Conservation (phyloP, 2,797 vertebrate genomes). For the Macropodus opercularis region DNA sequence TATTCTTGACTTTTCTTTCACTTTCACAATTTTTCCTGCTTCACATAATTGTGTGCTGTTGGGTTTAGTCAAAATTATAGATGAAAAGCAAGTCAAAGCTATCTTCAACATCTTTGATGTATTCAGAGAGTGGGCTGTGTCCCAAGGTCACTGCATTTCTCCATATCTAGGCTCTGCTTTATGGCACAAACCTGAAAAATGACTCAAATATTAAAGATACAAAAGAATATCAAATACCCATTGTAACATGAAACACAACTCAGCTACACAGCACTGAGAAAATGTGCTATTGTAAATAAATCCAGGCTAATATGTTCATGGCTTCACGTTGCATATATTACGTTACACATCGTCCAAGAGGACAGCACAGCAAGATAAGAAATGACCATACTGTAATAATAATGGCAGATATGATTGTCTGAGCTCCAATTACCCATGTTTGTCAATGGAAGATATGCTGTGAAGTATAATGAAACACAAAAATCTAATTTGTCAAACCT, state of each 20-base stretch:
- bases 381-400: constrained; percentile 14
- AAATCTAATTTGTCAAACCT: constrained; percentile 38
- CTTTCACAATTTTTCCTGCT: constrained; percentile 12
- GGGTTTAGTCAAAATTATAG: constrained; percentile 32
- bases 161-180: background rate
- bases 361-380: background rate
- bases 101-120: constrained; percentile 32
- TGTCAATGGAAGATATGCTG: constrained; percentile 19
- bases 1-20: constrained; percentile 7
- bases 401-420: constrained; percentile 11
- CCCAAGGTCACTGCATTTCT: constrained; percentile 35
- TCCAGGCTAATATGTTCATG: too few species aligned
- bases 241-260: background rate
- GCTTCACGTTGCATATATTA: too few species aligned
- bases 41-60: constrained; percentile 1
- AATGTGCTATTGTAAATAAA: too few species aligned
- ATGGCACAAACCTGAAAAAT: background rate
- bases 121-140: constrained; percentile 3
- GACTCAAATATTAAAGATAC: background rate
- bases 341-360: too few species aligned
- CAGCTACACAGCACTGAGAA: background rate
- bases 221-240: background rate
- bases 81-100: constrained; percentile 32
- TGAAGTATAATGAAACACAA: constrained; percentile 22
- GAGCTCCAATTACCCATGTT: constrained; percentile 25